Conservation (phyloP, 2,113 vertebrate genomes). For the Melanotaenia duboulayi region DNA sequence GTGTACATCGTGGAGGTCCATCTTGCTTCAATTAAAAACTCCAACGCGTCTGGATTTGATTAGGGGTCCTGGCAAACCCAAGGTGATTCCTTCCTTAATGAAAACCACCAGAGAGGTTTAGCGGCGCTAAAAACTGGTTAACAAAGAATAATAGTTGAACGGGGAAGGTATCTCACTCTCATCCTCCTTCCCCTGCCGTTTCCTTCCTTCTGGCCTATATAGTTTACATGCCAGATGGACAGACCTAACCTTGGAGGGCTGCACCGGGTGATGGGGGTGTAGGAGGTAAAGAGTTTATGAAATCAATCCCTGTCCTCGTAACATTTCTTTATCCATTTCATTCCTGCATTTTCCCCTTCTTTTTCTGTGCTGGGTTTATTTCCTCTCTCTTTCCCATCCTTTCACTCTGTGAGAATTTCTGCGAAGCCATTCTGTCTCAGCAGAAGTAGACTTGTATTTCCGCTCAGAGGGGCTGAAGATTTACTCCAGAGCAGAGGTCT, state of each 20-base stretch:
- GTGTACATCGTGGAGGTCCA: constrained; percentile 85
- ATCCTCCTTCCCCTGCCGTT: constrained; percentile 72
- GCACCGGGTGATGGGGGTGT: constrained; percentile 56
- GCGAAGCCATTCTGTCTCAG: constrained; percentile 52
- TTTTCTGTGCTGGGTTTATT: constrained; percentile 34
- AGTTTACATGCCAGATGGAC: constrained; percentile 68
- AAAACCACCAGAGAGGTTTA: constrained; percentile 83
- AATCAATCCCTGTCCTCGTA: constrained; percentile 60
- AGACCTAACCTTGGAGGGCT: constrained; percentile 56
- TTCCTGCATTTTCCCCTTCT: constrained; percentile 22
- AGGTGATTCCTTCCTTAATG: constrained; percentile 87
- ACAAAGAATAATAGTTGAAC: constrained; percentile 82
- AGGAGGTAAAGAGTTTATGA: constrained; percentile 65
- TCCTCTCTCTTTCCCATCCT: constrained; percentile 33
- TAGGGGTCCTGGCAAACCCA: constrained; percentile 81
- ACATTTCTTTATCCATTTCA: constrained; percentile 49
- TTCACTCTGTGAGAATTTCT: constrained; percentile 51
- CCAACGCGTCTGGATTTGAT: constrained; percentile 83
- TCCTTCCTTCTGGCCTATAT: constrained; percentile 77
- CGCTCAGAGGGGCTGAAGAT: constrained; percentile 23
- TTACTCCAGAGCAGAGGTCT: constrained; percentile 42
- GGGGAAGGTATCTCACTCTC: constrained; percentile 75
- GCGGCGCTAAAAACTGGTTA: constrained; percentile 82
- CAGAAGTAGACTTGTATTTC: constrained; percentile 56
- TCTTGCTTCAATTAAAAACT: constrained; percentile 86